phyloP scores from a whole-genome alignment of 2,888 invertebrate genomes.

The Xestia c-nigrum region DNA sequence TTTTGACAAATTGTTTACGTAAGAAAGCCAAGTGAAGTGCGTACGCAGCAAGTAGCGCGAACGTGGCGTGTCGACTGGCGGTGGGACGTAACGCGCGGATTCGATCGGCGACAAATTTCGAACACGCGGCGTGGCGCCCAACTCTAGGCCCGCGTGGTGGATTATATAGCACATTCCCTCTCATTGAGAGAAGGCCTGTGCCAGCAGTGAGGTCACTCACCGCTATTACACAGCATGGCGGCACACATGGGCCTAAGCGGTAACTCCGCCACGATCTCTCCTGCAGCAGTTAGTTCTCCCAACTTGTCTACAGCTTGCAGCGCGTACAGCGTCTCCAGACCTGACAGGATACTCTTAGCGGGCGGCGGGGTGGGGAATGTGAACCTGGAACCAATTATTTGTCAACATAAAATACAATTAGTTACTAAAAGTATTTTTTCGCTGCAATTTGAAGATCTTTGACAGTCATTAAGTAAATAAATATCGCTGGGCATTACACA shows the following conservation, averaged over 20 bases:
- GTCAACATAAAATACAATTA: not conserved
- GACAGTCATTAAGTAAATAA: not conserved
- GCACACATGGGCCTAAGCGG: conserved; percentile 97
- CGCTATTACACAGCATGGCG: conserved; percentile 95
- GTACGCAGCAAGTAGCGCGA: too few relatives aligned
- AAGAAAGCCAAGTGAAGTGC: too few relatives aligned
- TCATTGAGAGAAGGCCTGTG: too few relatives aligned
- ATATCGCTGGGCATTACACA: too few relatives aligned
- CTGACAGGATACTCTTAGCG: conserved; percentile 95
- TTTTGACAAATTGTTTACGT: too few relatives aligned
- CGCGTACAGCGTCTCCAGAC: conserved; percentile 96
- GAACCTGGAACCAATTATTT: conserved; percentile 89
- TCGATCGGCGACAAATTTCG: too few relatives aligned
- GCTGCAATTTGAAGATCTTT: not conserved
- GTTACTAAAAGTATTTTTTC: not conserved
- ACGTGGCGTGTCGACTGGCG: too few relatives aligned
- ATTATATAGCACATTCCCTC: too few relatives aligned
- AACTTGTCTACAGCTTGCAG: conserved; percentile 94
- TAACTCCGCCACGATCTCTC: conserved; percentile 97
- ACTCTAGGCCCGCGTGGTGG: too few relatives aligned
- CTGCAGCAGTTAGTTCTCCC: conserved; percentile 95
- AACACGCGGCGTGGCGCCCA: too few relatives aligned
- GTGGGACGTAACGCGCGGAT: too few relatives aligned
- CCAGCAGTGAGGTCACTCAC: conserved; percentile 74
- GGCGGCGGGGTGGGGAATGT: conserved; percentile 98